A percentile compares a stretch with the other conserved stretches of the same genome.
These are phyloP conservation scores for Agonopterix heracliana DNA, from an alignment of 2,888 invertebrate genomes.

Conservation along the genomic window DNA sequence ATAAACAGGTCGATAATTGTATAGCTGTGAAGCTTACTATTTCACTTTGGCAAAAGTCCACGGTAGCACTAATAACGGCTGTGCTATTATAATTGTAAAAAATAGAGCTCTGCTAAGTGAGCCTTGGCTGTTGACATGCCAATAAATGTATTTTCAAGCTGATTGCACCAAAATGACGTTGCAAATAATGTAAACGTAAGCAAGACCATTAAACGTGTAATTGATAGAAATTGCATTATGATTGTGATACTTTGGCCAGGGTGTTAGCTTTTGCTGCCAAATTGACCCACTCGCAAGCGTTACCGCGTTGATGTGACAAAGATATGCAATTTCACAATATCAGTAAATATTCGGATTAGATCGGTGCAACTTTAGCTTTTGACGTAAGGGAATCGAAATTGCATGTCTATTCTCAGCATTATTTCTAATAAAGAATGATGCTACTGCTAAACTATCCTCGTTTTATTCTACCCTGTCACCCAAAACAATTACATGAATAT, in stretches of 20 bases:
- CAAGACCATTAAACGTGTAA: slow-evolving; percentile 3
- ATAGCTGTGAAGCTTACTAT: slow-evolving; percentile 27
- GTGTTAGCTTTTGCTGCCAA: slow-evolving; percentile 11
- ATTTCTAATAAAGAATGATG: slow-evolving; percentile 61
- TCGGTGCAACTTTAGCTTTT: slow-evolving; percentile 30
- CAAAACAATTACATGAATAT: too few species aligned
- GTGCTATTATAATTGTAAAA: slow-evolving; percentile 47
- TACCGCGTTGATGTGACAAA: slow-evolving; percentile 3
- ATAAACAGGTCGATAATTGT: slow-evolving; percentile 21
- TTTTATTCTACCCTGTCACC: not conserved
- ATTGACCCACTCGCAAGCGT: slow-evolving; percentile 4
- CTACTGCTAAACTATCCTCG: slow-evolving; percentile 31
- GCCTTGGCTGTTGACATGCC: slow-evolving; percentile 16
- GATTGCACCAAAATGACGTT: slow-evolving; percentile 29
- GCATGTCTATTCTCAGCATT: slow-evolving; percentile 51
- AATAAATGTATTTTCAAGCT: slow-evolving; percentile 24
- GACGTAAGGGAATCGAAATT: slow-evolving; percentile 44
- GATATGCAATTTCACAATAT: slow-evolving; percentile 1
- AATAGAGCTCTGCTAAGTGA: slow-evolving; percentile 22
- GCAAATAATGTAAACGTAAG: slow-evolving; percentile 4
- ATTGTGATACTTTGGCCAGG: slow-evolving; percentile 2
- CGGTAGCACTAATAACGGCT: slow-evolving; percentile 54
- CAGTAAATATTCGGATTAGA: not conserved
- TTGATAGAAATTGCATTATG: slow-evolving; percentile 1
- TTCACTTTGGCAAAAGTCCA: slow-evolving; percentile 43